These are phyloP conservation scores for Muscicapa comitata DNA, from an alignment of 2,797 vertebrate genomes.

Conservation along the genomic window DNA sequence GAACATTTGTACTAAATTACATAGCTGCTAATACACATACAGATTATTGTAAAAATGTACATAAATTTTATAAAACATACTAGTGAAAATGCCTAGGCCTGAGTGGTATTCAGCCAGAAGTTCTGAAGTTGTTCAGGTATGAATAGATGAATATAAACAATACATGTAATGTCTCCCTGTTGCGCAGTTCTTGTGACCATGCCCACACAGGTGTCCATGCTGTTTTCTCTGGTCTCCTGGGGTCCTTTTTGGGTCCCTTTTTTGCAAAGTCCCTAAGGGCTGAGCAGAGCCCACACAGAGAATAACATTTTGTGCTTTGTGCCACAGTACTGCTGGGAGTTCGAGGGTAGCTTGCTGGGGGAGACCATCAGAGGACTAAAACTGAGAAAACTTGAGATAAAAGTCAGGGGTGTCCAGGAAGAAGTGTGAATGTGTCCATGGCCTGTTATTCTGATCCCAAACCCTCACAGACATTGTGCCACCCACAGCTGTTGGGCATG, in stretches of 20 bases:
- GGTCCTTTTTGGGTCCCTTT: neutral
- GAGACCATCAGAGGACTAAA: neutral
- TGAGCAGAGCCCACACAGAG: rapidly evolving
- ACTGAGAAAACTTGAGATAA: neutral
- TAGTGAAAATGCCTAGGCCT: neutral
- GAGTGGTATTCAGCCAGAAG: neutral
- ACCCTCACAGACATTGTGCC: rapidly evolving
- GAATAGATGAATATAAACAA: neutral
- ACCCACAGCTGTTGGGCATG: neutral
- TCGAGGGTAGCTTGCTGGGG: rapidly evolving
- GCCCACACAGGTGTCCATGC: neutral
- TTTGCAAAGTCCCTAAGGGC: neutral
- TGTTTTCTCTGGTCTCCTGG: neutral
- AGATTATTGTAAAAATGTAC: neutral
- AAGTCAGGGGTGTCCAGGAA: neutral
- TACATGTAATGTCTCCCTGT: neutral
- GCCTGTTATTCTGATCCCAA: neutral
- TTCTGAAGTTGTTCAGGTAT: neutral
- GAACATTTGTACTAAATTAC: neutral
- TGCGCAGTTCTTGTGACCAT: neutral
- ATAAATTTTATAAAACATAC: neutral
- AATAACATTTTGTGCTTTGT: rapidly evolving
- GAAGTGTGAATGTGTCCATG: too few species aligned
- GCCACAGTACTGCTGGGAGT: neutral
- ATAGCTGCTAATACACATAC: neutral